Conservation (phyloP, 2,113 vertebrate species). For the Ictalurus furcatus region DNA sequence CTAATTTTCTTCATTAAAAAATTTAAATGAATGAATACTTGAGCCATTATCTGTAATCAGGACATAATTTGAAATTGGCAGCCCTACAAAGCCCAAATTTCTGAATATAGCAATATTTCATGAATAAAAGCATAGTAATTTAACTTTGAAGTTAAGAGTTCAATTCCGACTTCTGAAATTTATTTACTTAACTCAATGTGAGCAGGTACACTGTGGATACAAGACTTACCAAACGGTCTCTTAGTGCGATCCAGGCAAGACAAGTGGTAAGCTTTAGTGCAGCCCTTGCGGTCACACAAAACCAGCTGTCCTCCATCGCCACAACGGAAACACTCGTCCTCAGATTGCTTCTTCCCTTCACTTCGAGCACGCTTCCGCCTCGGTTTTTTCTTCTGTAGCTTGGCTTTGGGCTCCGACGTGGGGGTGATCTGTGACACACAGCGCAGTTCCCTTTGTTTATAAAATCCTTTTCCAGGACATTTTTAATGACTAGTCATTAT, state of each 20-base stretch:
- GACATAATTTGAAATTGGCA: background rate
- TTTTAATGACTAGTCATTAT: background rate
- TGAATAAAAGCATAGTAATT: background rate
- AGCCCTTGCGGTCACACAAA: conserved; percentile 88
- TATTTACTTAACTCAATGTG: background rate
- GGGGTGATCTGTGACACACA: conserved; percentile 71
- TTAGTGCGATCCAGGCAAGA: conserved; percentile 91
- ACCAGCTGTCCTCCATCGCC: conserved; percentile 93
- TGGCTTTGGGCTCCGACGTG: conserved; percentile 86
- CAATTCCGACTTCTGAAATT: background rate
- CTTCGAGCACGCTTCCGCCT: conserved; percentile 69
- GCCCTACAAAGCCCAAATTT: background rate
- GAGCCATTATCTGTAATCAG: background rate
- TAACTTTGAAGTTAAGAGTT: too few relatives aligned
- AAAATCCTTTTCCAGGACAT: background rate
- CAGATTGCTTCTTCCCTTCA: conserved; percentile 83
- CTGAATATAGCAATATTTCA: background rate
- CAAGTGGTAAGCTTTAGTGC: conserved; percentile 96
- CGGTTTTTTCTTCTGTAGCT: conserved; percentile 82
- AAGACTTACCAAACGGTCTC: conserved; percentile 88
- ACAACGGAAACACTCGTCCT: conserved; percentile 97
- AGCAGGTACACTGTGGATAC: background rate
- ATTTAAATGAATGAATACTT: background rate
- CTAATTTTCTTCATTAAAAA: background rate
- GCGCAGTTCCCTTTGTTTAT: background rate